phyloP scores from a whole-genome alignment of 2,797 vertebrate genomes.

The Lepus townsendii region DNA sequence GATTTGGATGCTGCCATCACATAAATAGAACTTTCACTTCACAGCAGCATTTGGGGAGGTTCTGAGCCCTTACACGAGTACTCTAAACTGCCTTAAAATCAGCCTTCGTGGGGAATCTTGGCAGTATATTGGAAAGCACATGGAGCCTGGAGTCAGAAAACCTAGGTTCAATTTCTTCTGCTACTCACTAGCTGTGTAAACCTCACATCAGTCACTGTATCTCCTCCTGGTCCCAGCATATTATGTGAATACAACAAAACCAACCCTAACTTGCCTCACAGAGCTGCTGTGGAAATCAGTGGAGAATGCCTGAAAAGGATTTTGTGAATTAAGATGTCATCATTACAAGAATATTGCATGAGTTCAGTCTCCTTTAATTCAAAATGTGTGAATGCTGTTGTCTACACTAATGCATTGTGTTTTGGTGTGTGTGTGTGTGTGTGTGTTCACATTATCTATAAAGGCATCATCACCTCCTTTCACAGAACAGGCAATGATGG shows the following conservation, averaged over 20 bases:
- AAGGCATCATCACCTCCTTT: slow-evolving; percentile 45
- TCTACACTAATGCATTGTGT: background rate
- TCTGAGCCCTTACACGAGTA: background rate
- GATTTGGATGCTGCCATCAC: background rate
- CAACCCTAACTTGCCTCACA: background rate
- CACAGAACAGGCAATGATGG: background rate
- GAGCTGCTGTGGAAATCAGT: background rate
- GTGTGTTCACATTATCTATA: slow-evolving; percentile 12
- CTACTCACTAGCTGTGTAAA: background rate
- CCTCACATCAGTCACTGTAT: background rate
- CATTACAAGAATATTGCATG: slow-evolving; percentile 16
- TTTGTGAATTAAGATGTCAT: slow-evolving; percentile 71
- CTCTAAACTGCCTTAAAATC: slow-evolving; percentile 25
- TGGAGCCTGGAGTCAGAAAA: slow-evolving; percentile 32
- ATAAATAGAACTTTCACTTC: background rate
- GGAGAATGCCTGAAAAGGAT: slow-evolving; percentile 43
- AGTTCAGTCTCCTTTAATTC: slow-evolving; percentile 58
- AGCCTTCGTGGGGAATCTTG: background rate
- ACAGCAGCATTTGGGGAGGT: slow-evolving; percentile 28
- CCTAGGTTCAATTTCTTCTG: slow-evolving; percentile 38
- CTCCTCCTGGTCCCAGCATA: background rate
- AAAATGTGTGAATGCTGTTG: slow-evolving; percentile 51
- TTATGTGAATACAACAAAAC: slow-evolving; percentile 13
- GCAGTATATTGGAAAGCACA: slow-evolving; percentile 38
- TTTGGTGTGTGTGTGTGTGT: too few relatives aligned